Evolutionary conservation across 2,888 invertebrate genomes (phyloP).

Genomic region (Drosophila putrida): DNA sequence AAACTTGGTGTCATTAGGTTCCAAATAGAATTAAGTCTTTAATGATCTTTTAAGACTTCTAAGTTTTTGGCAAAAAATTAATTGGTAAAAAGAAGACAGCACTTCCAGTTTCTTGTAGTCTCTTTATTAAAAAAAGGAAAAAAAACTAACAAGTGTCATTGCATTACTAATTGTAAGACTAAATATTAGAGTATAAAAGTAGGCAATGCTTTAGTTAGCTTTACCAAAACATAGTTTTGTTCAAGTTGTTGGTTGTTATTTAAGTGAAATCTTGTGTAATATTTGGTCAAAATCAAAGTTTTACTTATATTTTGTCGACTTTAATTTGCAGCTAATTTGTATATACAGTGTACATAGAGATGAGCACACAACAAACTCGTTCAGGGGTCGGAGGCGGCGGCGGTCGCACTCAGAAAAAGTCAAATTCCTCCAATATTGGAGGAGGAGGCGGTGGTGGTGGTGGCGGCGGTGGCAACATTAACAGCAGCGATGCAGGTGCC

Average conservation of each 20-base stretch:
- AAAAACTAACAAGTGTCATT: constrained; percentile 7
- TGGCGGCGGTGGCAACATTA: constrained; percentile 71
- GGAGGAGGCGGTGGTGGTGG: constrained; percentile 84
- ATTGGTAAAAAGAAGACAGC: no score
- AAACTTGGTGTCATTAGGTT: no score
- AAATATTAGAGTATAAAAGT: constrained; percentile 14
- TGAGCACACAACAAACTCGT: constrained; percentile 86
- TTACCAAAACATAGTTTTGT: constrained; percentile 28
- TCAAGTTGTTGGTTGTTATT: constrained; percentile 28
- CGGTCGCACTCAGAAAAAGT: constrained; percentile 85
- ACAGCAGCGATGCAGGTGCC: constrained; percentile 61
- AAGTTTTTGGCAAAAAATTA: no score
- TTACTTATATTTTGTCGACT: constrained; percentile 28
- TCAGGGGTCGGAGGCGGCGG: constrained; percentile 84
- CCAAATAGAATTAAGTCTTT: no score
- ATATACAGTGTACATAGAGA: constrained; percentile 86
- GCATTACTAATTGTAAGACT: not conserved
- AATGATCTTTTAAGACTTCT: no score
- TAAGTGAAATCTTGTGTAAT: constrained; percentile 47
- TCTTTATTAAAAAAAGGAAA: no score
- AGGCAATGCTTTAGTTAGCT: constrained; percentile 30
- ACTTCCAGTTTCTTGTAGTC: no score
- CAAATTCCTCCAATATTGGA: constrained; percentile 81
- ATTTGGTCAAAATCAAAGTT: constrained; percentile 41
- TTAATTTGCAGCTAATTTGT: constrained; percentile 83